Evolutionary conservation across 2,888 invertebrate genomes (phyloP).

Genomic region (Chirona hameri): DNA sequence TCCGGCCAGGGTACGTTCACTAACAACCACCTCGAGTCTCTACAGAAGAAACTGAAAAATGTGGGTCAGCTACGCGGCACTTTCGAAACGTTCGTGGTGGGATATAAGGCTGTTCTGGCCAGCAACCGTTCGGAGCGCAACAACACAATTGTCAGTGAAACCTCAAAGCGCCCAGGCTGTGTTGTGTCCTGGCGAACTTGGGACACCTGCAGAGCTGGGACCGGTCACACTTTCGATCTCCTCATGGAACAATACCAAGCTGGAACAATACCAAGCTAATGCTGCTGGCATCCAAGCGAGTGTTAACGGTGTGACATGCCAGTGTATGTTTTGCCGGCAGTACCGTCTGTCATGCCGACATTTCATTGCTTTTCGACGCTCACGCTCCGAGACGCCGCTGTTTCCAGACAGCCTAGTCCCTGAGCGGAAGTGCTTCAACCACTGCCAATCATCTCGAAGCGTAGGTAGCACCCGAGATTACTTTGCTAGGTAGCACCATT

Average conservation of each 20-base stretch:
- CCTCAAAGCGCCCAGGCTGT: too few species aligned
- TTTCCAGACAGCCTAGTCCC: neutral
- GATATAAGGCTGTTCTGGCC: too few species aligned
- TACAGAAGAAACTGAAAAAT: neutral
- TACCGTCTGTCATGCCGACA: neutral
- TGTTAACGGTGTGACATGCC: neutral
- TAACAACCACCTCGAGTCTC: neutral
- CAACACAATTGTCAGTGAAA: too few species aligned
- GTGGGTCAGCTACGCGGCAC: neutral
- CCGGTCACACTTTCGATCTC: too few species aligned
- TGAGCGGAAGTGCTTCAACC: neutral
- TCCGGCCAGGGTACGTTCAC: neutral
- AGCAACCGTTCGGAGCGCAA: too few species aligned
- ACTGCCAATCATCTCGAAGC: neutral
- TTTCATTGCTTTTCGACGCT: neutral
- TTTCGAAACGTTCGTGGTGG: too few species aligned
- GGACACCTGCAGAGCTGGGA: too few species aligned
- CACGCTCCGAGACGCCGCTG: neutral
- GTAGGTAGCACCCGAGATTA: neutral
- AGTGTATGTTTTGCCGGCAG: neutral
- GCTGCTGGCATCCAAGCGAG: too few species aligned
- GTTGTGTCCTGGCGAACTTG: too few species aligned
- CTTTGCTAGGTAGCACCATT: too few species aligned
- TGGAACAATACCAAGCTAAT: too few species aligned
- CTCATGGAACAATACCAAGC: too few species aligned